phyloP scores from a whole-genome alignment of 2,888 invertebrate species.

The Acanthosoma haemorrhoidale region DNA sequence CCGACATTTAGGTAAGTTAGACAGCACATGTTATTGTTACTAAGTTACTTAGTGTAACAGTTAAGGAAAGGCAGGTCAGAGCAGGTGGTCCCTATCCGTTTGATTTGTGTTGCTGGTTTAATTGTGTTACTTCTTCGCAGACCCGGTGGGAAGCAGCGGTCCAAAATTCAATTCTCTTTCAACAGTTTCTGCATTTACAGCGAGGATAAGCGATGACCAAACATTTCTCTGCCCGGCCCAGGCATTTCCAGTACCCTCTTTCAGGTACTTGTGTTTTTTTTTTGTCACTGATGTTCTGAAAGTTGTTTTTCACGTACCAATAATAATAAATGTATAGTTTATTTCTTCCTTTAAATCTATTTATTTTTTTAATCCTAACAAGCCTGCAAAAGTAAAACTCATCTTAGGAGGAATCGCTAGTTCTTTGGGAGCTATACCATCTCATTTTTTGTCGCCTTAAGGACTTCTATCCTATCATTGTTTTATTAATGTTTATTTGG shows the following conservation, averaged over 20 bases:
- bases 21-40: background rate
- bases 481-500: too few species aligned
- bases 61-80: background rate
- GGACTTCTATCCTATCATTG: too few species aligned
- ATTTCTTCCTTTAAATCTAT: too few species aligned
- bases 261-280: conserved; percentile 47
- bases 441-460: too few species aligned
- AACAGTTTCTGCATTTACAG: conserved; percentile 44
- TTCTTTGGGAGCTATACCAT: too few species aligned
- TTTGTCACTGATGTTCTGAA: background rate
- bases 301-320: too few species aligned
- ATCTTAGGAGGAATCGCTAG: too few species aligned
- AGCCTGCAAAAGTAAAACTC: too few species aligned
- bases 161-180: conserved; percentile 45
- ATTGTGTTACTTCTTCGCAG: conserved; percentile 41
- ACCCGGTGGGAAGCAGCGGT: conserved; percentile 48
- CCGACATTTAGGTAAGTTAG: conserved; percentile 63
- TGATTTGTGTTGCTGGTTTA: background rate
- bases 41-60: background rate
- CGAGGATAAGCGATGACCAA: conserved; percentile 53
- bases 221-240: conserved; percentile 50
- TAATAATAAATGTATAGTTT: too few species aligned
- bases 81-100: conserved; percentile 12
- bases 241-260: conserved; percentile 50
- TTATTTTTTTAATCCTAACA: too few species aligned